These are phyloP conservation scores for Plecturocebus donacophilus DNA, from an alignment of 2,113 vertebrate species.

Conservation along the genomic window DNA sequence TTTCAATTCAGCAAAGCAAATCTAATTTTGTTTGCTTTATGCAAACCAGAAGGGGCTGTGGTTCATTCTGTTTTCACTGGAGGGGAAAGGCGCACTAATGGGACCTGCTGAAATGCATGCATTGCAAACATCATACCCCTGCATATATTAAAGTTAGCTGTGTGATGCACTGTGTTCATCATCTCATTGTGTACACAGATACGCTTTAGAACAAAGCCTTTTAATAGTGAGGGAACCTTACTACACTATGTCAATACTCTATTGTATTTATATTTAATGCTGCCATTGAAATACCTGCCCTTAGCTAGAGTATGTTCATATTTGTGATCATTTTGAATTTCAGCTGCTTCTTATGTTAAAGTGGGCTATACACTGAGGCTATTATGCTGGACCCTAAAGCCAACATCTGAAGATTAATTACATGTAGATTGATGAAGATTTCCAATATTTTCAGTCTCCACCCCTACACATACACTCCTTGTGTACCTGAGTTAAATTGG, in stretches of 20 bases:
- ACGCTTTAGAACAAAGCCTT: conserved; percentile 89
- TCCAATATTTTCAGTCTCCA: conserved; percentile 82
- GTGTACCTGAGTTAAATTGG: conserved; percentile 85
- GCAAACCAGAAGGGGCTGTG: conserved; percentile 98
- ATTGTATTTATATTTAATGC: conserved; percentile 90
- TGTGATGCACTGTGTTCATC: conserved; percentile 90
- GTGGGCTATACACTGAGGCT: conserved; percentile 75
- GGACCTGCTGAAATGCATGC: conserved; percentile 93
- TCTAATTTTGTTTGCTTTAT: conserved; percentile 99
- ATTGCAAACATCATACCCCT: conserved; percentile 93
- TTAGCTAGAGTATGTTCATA: conserved; percentile 83
- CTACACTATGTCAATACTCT: conserved; percentile 86
- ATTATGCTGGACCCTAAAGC: conserved; percentile 83
- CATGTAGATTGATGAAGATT: conserved; percentile 83
- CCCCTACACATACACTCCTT: conserved; percentile 65
- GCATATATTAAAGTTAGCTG: conserved; percentile 94
- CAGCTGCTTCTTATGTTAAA: conserved; percentile 80
- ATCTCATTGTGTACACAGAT: conserved; percentile 91
- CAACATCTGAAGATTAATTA: conserved; percentile 87
- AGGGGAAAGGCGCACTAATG: conserved; percentile 96
- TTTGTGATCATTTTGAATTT: conserved; percentile 71
- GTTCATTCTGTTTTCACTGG: conserved; percentile 98
- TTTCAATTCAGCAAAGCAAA: conserved; percentile 99
- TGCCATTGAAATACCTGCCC: conserved; percentile 84
- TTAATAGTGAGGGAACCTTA: conserved; percentile 87